Evolutionary conservation across 2,113 vertebrate species (phyloP).

Genomic region (Perca fluviatilis): DNA sequence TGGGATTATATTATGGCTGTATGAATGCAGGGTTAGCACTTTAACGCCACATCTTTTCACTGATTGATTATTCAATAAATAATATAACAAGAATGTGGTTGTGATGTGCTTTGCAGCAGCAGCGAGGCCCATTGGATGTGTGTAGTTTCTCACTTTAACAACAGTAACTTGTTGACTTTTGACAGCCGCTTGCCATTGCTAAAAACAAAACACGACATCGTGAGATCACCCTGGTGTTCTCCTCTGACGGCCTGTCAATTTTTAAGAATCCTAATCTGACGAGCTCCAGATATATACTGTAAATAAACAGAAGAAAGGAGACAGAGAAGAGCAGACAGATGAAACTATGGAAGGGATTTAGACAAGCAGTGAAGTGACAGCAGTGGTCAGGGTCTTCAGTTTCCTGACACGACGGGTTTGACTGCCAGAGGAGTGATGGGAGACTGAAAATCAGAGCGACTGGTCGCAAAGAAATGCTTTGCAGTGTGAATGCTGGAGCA

Average conservation of each 20-base stretch:
- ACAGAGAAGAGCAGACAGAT: background rate
- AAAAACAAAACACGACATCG: background rate
- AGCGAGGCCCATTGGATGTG: background rate
- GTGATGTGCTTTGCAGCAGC: background rate
- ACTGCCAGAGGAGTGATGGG: constrained; percentile 27
- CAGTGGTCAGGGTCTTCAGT: constrained; percentile 3
- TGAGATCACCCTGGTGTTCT: background rate
- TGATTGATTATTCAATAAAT: too few relatives aligned
- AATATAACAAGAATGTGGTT: too few relatives aligned
- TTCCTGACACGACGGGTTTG: constrained; percentile 46
- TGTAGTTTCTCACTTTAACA: background rate
- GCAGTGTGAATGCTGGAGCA: constrained; percentile 24
- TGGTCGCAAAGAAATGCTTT: constrained; percentile 28
- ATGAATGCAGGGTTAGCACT: too few relatives aligned
- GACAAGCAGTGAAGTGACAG: background rate
- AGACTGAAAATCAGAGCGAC: constrained; percentile 24
- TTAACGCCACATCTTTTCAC: too few relatives aligned
- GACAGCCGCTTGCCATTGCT: background rate
- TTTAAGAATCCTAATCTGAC: background rate
- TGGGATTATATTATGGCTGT: too few relatives aligned
- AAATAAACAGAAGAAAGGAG: background rate
- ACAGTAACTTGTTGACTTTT: background rate
- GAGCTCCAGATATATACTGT: background rate
- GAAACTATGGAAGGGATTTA: background rate
- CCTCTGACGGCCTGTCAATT: background rate